A percentile compares a stretch with the other conserved stretches of the same genome.
phyloP scores from a whole-genome alignment of 2,888 invertebrate genomes.

The Napeogenes inachia region DNA sequence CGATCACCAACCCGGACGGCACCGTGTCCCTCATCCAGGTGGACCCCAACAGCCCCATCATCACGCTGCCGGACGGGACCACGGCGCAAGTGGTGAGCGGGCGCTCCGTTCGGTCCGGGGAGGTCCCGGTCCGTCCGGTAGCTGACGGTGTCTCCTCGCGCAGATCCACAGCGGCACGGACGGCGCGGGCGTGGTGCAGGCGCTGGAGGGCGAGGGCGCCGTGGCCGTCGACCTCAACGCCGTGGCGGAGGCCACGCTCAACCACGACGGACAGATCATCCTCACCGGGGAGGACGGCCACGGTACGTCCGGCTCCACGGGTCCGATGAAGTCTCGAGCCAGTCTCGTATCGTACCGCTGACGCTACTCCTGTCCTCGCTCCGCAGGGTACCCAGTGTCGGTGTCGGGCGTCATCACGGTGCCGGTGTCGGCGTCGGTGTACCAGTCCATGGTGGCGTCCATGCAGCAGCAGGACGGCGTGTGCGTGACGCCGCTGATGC shows the following conservation, averaged over 20 bases:
- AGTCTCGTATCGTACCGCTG: no score
- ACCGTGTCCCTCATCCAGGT: constrained; percentile 97
- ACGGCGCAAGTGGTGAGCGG: constrained; percentile 88
- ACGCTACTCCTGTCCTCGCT: no score
- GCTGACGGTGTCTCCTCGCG: not conserved
- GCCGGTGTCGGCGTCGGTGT: constrained; percentile 96
- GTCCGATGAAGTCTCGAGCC: no score
- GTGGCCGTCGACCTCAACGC: constrained; percentile 92
- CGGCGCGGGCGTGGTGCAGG: constrained; percentile 83
- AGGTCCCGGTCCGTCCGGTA: not conserved
- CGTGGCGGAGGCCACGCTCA: constrained; percentile 92
- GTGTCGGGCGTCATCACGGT: constrained; percentile 97
- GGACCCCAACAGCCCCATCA: constrained; percentile 95
- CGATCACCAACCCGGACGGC: constrained; percentile 97
- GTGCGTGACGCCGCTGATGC: constrained; percentile 89
- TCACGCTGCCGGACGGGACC: constrained; percentile 96
- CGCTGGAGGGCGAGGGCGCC: constrained; percentile 84
- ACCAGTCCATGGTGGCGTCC: constrained; percentile 96
- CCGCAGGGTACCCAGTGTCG: constrained; percentile 85
- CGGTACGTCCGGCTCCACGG: constrained; percentile 67
- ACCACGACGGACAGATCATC: constrained; percentile 95
- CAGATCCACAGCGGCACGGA: constrained; percentile 83
- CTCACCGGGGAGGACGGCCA: constrained; percentile 96
- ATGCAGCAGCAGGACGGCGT: constrained; percentile 91
- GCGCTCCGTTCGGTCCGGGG: not conserved